phyloP scores from a whole-genome alignment of 2,888 invertebrate genomes.

The Aphodius granarius region DNA sequence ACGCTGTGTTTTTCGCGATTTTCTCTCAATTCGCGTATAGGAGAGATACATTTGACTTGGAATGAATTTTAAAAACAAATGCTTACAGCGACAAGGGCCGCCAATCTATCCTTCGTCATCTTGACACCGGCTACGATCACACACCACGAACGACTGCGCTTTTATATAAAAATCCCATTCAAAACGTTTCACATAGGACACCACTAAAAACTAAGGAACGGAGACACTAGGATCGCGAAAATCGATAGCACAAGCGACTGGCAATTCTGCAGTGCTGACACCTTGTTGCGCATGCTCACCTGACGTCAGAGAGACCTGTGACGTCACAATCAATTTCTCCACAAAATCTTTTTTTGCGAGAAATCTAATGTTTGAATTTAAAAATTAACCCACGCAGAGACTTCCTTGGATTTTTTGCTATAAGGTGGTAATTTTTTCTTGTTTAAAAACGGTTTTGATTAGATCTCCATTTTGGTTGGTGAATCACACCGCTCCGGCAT shows the following conservation, averaged over 20 bases:
- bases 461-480: constrained; percentile 23
- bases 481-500: constrained; percentile 50
- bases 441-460: constrained; percentile 19
- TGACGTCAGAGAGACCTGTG: constrained; percentile 49
- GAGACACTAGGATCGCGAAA: constrained; percentile 67
- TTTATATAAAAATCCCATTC: constrained; percentile 78
- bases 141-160: constrained; percentile 67
- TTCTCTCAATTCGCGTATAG: neutral
- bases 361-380: constrained; percentile 29
- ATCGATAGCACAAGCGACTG: constrained; percentile 75
- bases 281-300: constrained; percentile 56
- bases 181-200: constrained; percentile 71
- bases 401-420: constrained; percentile 25
- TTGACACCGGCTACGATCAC: constrained; percentile 63
- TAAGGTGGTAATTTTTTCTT: neutral
- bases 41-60: neutral
- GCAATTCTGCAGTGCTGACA: constrained; percentile 65
- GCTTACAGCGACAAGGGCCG: constrained; percentile 92
- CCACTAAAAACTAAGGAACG: constrained; percentile 72
- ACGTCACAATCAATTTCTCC: constrained; percentile 43
- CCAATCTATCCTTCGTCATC: constrained; percentile 98
- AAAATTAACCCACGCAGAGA: constrained; percentile 10
- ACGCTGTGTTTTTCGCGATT: neutral
- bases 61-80: constrained; percentile 19
- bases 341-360: constrained; percentile 32